phyloP scores from a whole-genome alignment of 2,113 vertebrate species.

The Nycticebus coucang region DNA sequence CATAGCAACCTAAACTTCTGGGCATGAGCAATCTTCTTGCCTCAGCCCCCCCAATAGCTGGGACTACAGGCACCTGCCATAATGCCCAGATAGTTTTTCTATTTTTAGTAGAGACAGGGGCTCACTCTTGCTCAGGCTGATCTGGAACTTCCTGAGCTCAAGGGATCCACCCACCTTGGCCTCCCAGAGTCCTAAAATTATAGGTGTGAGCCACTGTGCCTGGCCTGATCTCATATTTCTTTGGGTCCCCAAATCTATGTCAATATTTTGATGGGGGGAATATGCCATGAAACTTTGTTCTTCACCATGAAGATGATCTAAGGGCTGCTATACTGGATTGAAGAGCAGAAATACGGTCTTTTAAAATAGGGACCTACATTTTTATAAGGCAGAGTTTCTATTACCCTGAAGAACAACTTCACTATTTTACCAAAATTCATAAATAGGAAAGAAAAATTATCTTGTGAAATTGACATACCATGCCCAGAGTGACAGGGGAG shows the following conservation, averaged over 20 bases:
- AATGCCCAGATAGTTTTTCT: too few species aligned
- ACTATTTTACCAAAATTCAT: constrained; percentile 38
- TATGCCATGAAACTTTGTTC: background rate
- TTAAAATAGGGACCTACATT: background rate
- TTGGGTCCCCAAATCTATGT: background rate
- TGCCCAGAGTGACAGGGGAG: background rate
- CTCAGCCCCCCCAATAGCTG: too few species aligned
- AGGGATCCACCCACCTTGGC: too few species aligned
- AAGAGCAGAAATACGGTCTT: background rate
- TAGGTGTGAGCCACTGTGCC: too few species aligned
- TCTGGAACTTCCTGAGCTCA: too few species aligned
- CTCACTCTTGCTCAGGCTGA: too few species aligned
- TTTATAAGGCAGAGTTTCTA: background rate
- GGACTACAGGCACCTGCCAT: too few species aligned
- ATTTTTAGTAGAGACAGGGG: too few species aligned
- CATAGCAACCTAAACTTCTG: too few species aligned
- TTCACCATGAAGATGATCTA: background rate
- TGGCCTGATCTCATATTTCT: background rate
- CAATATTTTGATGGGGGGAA: background rate
- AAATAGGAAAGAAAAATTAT: background rate
- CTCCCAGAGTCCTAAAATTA: too few species aligned
- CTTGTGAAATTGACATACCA: background rate
- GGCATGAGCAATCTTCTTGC: too few species aligned
- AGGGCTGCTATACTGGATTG: background rate
- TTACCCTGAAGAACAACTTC: background rate